Conservation (phyloP, 2,113 vertebrate genomes). For the Dromiciops gliroides region DNA sequence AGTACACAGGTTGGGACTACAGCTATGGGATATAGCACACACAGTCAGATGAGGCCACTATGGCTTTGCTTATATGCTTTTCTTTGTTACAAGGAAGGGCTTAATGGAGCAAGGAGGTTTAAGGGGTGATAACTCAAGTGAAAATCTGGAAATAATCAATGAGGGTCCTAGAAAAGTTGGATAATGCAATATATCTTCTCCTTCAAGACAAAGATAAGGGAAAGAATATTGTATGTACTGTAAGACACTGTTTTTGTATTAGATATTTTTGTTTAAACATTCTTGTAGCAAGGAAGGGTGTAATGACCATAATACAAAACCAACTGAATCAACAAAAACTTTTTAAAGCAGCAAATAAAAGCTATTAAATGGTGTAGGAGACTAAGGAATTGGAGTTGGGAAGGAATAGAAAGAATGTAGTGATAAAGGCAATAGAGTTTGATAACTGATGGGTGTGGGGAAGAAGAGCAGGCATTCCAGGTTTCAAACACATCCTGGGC, state of each 20-base stretch:
- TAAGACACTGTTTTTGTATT: background rate
- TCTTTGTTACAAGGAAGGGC: background rate
- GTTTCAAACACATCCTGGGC: background rate
- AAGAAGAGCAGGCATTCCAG: background rate
- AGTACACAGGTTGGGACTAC: background rate
- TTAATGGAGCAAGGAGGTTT: background rate
- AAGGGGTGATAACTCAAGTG: background rate
- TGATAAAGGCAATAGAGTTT: background rate
- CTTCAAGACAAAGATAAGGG: background rate
- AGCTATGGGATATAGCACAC: background rate
- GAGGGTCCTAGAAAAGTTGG: background rate
- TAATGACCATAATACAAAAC: background rate
- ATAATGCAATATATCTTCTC: background rate
- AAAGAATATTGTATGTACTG: background rate
- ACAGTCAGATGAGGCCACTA: background rate
- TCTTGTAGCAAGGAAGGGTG: background rate
- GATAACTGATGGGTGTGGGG: background rate
- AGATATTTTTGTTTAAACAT: background rate
- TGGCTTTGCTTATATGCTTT: background rate
- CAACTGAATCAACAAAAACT: background rate
- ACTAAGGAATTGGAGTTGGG: background rate
- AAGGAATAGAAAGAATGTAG: background rate
- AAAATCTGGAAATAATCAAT: background rate
- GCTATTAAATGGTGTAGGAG: background rate
- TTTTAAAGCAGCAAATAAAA: background rate